Conservation (phyloP, 2,113 vertebrate genomes). For the Parotia lawesii region DNA sequence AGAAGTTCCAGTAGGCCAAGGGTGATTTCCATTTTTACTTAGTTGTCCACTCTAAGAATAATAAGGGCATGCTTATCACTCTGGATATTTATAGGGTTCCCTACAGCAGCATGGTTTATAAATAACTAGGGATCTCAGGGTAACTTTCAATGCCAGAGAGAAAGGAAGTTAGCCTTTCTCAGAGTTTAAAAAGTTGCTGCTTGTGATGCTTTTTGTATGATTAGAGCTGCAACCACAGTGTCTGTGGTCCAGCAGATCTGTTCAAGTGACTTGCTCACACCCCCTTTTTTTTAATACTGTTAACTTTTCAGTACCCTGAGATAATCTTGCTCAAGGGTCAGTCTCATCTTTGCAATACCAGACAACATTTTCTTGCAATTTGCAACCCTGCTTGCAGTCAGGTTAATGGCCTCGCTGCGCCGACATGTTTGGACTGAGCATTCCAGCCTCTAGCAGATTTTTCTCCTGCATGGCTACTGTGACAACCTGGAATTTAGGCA, state of each 20-base stretch:
- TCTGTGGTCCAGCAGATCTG: background rate
- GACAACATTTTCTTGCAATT: background rate
- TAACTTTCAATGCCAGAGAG: background rate
- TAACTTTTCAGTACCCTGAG: background rate
- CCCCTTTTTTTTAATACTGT: background rate
- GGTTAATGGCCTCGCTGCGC: background rate
- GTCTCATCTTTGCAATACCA: background rate
- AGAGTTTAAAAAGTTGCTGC: background rate
- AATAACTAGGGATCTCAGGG: background rate
- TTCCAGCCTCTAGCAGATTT: background rate
- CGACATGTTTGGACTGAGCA: background rate
- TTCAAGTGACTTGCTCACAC: background rate
- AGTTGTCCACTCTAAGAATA: background rate
- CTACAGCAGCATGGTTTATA: slow-evolving; percentile 3
- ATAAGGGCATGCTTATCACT: background rate
- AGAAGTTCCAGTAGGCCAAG: background rate
- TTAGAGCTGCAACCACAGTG: background rate
- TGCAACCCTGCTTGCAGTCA: background rate
- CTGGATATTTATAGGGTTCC: slow-evolving; percentile 39
- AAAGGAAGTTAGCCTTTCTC: background rate
- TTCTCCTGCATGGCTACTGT: background rate
- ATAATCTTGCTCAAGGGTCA: background rate
- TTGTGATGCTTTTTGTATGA: background rate
- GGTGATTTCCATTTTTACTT: slow-evolving; percentile 13
- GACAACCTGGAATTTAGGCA: background rate